These are phyloP conservation scores for Falco berigora DNA, from an alignment of 2,797 vertebrate genomes.

Conservation along the genomic window DNA sequence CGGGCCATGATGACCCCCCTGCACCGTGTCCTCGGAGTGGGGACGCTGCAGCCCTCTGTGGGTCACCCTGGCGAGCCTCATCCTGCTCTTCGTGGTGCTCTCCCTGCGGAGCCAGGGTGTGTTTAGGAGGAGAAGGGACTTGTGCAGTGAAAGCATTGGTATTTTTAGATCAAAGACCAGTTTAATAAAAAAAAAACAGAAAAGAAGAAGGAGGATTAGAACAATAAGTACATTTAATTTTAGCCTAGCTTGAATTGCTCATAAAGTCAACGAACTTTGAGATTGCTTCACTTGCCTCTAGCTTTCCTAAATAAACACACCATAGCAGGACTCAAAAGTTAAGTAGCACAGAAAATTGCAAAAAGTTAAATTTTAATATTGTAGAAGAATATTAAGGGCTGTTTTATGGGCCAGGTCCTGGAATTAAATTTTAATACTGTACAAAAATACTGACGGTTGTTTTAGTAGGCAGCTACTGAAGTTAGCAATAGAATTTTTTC, in stretches of 20 bases:
- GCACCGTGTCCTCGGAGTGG: neutral
- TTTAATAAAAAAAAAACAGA: neutral
- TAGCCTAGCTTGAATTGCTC: neutral
- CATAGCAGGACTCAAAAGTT: neutral
- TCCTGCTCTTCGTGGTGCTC: neutral
- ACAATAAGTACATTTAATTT: slow-evolving; percentile 35
- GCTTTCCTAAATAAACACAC: slow-evolving; percentile 17
- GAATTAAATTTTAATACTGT: neutral
- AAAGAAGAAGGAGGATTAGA: neutral
- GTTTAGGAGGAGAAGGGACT: neutral
- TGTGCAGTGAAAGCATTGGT: neutral
- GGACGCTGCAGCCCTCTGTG: neutral
- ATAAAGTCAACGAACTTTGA: neutral
- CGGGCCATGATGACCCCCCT: fast-evolving
- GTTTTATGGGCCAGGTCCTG: neutral
- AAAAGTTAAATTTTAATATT: neutral
- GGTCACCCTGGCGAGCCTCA: neutral
- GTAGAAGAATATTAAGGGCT: neutral
- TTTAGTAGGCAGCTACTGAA: neutral
- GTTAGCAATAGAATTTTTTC: neutral
- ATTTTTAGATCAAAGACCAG: neutral
- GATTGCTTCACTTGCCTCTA: neutral
- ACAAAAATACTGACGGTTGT: neutral
- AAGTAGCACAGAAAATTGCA: neutral
- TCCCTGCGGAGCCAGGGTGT: neutral